Conservation (phyloP, 2,113 vertebrate genomes). For the Gila orcuttii region DNA sequence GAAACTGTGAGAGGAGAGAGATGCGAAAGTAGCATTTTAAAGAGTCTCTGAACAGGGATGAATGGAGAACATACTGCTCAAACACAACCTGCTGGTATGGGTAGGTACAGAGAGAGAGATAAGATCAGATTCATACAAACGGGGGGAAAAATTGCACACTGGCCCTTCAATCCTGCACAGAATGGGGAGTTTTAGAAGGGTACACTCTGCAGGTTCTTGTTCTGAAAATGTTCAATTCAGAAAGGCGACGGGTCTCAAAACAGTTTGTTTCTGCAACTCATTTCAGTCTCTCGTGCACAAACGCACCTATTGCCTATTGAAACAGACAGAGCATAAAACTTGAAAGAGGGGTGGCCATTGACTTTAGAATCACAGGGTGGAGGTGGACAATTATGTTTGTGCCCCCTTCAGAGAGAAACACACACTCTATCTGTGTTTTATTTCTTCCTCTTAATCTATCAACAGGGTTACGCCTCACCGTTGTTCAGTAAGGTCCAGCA, state of each 20-base stretch:
- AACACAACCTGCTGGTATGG: constrained; percentile 13
- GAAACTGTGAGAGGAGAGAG: constrained; percentile 84
- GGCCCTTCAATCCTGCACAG: constrained; percentile 16
- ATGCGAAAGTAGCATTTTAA: constrained; percentile 4
- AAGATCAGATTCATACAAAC: constrained; percentile 29
- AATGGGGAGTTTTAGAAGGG: constrained; percentile 10
- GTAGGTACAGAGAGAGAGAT: constrained; percentile 7
- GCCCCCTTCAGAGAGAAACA: constrained; percentile 21
- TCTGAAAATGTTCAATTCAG: constrained; percentile 35
- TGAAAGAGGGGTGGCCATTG: constrained; percentile 4
- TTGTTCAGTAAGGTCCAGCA: constrained; percentile 58
- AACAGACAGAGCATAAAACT: background rate
- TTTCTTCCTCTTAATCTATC: constrained; percentile 32
- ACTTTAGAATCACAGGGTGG: background rate
- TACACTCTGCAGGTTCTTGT: constrained; percentile 45
- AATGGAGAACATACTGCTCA: background rate
- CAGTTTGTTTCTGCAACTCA: constrained; percentile 20
- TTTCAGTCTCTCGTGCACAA: constrained; percentile 18
- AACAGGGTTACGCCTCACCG: constrained; percentile 47
- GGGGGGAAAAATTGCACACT: constrained; percentile 2
- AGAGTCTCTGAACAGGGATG: background rate
- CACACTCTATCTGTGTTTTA: constrained; percentile 19
- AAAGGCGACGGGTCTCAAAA: background rate
- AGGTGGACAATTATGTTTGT: background rate
- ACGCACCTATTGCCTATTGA: constrained; percentile 26